Evolutionary conservation across 2,113 vertebrate species (phyloP).

Genomic region (Aptenodytes forsteri): DNA sequence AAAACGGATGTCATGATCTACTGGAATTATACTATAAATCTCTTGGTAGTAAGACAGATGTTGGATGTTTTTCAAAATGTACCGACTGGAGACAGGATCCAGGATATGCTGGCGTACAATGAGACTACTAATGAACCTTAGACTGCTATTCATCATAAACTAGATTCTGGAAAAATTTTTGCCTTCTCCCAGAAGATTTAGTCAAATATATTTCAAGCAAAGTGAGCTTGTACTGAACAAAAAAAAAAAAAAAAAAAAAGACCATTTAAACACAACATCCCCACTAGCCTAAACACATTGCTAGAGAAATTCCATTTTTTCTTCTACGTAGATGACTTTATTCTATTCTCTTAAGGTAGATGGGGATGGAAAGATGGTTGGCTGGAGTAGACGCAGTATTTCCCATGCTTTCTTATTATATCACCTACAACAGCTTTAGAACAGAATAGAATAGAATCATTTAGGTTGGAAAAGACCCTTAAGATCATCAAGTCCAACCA

Average conservation of each 20-base stretch:
- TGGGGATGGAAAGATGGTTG: not conserved
- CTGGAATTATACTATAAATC: slow-evolving; percentile 45
- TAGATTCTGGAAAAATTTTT: slow-evolving; percentile 33
- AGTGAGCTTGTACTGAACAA: slow-evolving; percentile 39
- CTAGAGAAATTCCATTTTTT: slow-evolving; percentile 36
- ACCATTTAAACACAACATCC: slow-evolving; percentile 38
- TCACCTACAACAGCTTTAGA: not conserved
- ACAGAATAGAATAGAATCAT: not conserved
- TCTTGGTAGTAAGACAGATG: slow-evolving; percentile 39
- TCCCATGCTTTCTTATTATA: not conserved
- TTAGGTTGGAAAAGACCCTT: not conserved
- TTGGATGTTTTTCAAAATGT: slow-evolving; percentile 59
- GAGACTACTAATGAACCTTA: slow-evolving; percentile 49
- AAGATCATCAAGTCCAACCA: not conserved
- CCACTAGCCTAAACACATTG: slow-evolving; percentile 27
- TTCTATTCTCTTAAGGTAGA: not conserved
- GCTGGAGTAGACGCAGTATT: not conserved
- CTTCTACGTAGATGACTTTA: not conserved
- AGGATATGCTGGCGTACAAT: slow-evolving; percentile 46
- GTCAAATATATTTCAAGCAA: slow-evolving; percentile 58
- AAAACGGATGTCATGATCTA: slow-evolving; percentile 47
- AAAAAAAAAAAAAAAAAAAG: not conserved
- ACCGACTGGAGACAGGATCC: slow-evolving; percentile 39
- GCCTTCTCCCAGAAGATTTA: slow-evolving; percentile 54
- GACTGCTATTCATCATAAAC: slow-evolving; percentile 47